Conservation (phyloP, 2,888 invertebrate genomes). For the Cetonia aurata region DNA sequence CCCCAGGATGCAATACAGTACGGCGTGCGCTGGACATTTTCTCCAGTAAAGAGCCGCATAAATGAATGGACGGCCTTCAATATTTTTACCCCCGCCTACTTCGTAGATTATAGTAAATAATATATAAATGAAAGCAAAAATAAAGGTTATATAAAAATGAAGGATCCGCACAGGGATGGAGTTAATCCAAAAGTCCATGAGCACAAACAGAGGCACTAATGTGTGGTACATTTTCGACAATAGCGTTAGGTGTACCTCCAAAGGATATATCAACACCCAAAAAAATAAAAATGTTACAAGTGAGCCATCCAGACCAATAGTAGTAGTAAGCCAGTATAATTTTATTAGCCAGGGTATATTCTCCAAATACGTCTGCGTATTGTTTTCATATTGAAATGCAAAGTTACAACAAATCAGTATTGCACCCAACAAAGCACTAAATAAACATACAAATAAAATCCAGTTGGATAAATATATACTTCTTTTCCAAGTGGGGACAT, state of each 20-base stretch:
- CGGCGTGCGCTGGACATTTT: neutral
- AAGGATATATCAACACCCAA: constrained; percentile 3
- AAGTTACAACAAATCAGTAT: constrained; percentile 19
- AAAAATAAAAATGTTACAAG: constrained; percentile 12
- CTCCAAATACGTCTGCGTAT: constrained; percentile 12
- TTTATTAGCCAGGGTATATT: constrained; percentile 16
- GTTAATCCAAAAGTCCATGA: constrained; percentile 35
- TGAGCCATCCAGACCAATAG: constrained; percentile 25
- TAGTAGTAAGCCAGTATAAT: constrained; percentile 24
- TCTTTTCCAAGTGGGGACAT: constrained; percentile 12
- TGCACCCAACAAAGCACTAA: constrained; percentile 19
- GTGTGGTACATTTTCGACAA: constrained; percentile 33
- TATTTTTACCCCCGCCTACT: neutral
- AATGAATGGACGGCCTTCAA: constrained; percentile 21
- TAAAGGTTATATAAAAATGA: constrained; percentile 14
- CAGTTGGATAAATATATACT: constrained; percentile 36
- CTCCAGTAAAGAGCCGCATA: constrained; percentile 12
- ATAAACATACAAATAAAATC: constrained; percentile 20
- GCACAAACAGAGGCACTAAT: constrained; percentile 19
- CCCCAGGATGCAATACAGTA: neutral
- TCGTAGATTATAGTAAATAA: constrained; percentile 18
- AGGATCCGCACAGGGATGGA: constrained; percentile 32
- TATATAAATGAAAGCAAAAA: constrained; percentile 9
- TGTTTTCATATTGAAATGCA: constrained; percentile 31
- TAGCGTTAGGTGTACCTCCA: neutral